These are phyloP conservation scores for Apodemus speciosus DNA, from an alignment of 2,113 vertebrate species.

Conservation along the genomic window DNA sequence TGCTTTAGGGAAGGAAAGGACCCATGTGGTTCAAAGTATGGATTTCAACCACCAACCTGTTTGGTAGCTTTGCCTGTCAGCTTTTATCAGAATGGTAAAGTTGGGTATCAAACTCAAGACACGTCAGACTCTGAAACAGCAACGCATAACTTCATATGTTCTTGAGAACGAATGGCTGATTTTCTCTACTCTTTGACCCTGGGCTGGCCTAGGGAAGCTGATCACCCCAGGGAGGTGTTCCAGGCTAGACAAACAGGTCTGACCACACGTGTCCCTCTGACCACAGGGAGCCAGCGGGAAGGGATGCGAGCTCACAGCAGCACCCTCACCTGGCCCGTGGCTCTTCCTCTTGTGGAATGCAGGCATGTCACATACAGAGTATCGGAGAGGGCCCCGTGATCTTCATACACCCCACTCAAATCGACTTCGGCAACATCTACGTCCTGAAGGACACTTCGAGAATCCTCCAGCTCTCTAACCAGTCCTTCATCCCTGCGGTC, in stretches of 20 bases:
- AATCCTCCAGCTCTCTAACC: slow-evolving; percentile 87
- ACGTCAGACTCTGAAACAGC: too few species aligned
- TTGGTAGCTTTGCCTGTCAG: neutral
- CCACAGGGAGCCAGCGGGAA: neutral
- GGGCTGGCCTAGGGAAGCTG: neutral
- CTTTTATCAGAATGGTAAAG: neutral
- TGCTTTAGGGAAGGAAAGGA: neutral
- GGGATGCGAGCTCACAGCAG: neutral
- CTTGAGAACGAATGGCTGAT: neutral
- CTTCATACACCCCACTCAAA: slow-evolving; percentile 75
- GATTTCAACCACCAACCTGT: neutral
- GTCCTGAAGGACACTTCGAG: slow-evolving; percentile 85
- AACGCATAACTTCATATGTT: neutral
- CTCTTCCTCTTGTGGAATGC: slow-evolving; percentile 53
- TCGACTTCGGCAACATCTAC: slow-evolving; percentile 89
- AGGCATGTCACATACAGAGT: slow-evolving; percentile 86
- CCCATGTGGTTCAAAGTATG: neutral
- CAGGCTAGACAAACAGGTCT: neutral
- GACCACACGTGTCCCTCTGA: neutral
- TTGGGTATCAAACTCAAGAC: neutral
- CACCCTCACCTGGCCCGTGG: neutral
- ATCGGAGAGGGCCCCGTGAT: slow-evolving; percentile 88
- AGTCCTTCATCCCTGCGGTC: slow-evolving; percentile 85
- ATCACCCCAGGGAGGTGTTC: neutral
- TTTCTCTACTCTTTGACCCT: neutral